A percentile compares a stretch with the other conserved stretches of the same genome.
Conservation (phyloP, 2,113 vertebrate genomes). For the Okapia johnstoni region DNA sequence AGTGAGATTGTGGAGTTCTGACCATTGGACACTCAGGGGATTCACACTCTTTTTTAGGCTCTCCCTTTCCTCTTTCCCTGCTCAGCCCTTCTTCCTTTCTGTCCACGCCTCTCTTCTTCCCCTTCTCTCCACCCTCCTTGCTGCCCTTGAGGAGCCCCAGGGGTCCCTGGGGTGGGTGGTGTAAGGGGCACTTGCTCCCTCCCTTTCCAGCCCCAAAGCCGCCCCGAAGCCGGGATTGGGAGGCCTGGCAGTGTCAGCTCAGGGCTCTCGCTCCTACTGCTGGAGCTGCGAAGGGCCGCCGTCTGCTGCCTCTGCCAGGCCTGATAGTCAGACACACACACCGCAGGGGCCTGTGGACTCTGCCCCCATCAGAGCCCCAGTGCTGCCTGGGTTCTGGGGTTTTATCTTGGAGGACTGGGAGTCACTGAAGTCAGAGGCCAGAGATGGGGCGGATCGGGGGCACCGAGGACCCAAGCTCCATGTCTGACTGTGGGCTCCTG, state of each 20-base stretch:
- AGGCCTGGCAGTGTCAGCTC: not conserved
- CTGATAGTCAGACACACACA: not conserved
- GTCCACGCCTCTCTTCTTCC: not conserved
- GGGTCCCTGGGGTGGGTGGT: not conserved
- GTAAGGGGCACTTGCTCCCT: fast-evolving
- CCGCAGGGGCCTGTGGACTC: not conserved
- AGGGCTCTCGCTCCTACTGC: not conserved
- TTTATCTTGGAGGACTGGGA: not conserved
- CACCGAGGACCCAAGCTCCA: not conserved
- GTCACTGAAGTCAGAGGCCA: not conserved
- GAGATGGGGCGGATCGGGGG: not conserved
- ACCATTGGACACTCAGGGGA: not conserved
- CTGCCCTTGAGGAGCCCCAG: not conserved
- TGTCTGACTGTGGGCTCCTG: not conserved
- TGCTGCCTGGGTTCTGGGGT: not conserved
- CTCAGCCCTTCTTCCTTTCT: not conserved
- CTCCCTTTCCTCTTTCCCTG: not conserved
- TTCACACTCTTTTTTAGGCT: not conserved
- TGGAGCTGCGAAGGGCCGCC: not conserved
- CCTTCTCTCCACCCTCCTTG: fast-evolving
- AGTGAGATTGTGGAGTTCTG: not conserved
- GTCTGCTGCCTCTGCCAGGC: not conserved
- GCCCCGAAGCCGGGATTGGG: not conserved
- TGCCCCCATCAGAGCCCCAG: not conserved
- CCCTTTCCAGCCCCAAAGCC: not conserved